Percentiles rank a stretch among this genome's conserved stretches.
phyloP scores from a whole-genome alignment of 1,140 invertebrate genomes.

The Tetramorium parvispinum region DNA sequence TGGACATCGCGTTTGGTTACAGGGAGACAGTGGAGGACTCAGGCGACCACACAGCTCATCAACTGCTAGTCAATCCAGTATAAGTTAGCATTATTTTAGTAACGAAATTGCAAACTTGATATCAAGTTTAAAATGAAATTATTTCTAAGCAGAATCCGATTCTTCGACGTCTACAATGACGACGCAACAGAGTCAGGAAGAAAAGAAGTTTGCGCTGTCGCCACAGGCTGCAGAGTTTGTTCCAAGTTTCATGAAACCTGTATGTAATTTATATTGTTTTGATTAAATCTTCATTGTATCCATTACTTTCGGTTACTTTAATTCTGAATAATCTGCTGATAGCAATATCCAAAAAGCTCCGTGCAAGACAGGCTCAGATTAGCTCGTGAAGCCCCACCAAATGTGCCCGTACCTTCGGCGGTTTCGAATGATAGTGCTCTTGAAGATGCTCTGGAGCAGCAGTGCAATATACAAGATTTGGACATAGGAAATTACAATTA shows the following conservation, averaged over 20 bases:
- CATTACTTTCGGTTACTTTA: not conserved
- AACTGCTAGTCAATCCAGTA: constrained; percentile 68
- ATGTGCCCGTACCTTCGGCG: not conserved
- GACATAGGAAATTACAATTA: constrained; percentile 71
- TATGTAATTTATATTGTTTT: not conserved
- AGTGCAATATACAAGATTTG: constrained; percentile 65
- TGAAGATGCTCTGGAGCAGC: constrained; percentile 67
- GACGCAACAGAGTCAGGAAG: constrained; percentile 27
- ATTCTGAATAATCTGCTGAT: not conserved
- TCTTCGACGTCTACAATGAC: not conserved
- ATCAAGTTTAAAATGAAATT: not conserved
- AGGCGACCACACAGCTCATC: constrained; percentile 48
- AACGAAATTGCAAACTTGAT: not conserved
- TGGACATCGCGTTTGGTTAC: constrained; percentile 19
- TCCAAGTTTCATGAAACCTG: constrained; percentile 54
- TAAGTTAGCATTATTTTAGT: constrained; percentile 4
- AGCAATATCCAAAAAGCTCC: constrained; percentile 50
- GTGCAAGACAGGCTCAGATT: constrained; percentile 75
- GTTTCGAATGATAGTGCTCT: not conserved
- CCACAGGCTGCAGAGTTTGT: constrained; percentile 79
- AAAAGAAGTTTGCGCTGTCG: constrained; percentile 76
- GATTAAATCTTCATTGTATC: not conserved
- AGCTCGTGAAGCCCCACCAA: constrained; percentile 66
- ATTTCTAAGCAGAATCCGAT: constrained; percentile 16
- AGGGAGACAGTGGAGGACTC: not conserved